Percentiles rank a stretch among this genome's conserved stretches.
Conservation (phyloP, 2,113 vertebrate species). For the Electrona antarctica region DNA sequence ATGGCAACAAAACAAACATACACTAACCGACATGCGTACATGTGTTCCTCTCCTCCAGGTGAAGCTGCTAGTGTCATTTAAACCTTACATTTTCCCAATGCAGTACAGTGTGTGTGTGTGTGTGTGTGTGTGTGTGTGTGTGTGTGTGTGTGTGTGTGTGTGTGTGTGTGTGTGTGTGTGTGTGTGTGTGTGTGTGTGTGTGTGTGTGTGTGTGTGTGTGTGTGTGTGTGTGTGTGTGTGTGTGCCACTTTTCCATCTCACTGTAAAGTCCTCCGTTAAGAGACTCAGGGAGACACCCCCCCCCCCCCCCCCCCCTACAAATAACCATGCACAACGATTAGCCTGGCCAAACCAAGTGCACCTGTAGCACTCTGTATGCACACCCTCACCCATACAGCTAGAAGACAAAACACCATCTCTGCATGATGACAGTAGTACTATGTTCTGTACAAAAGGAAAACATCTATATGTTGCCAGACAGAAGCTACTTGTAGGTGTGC, state of each 20-base stretch:
- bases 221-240: constrained; percentile 20
- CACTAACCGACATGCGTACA: constrained; percentile 2
- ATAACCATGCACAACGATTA: background rate
- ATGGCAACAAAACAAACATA: background rate
- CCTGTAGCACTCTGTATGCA: constrained; percentile 48
- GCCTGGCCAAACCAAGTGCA: constrained; percentile 22
- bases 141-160: constrained; percentile 13
- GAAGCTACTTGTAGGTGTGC: no score
- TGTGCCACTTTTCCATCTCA: constrained; percentile 16
- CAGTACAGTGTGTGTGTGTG: background rate
- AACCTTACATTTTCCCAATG: no score
- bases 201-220: constrained; percentile 12
- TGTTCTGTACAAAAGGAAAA: constrained; percentile 33
- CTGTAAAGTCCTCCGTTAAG: constrained; percentile 29
- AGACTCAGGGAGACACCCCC: constrained; percentile 67
- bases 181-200: constrained; percentile 15
- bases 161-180: background rate
- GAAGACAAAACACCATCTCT: constrained; percentile 51
- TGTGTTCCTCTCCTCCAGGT: background rate
- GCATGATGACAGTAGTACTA: constrained; percentile 34
- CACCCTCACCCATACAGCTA: constrained; percentile 49
- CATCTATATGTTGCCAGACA: constrained; percentile 7
- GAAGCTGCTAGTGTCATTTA: background rate
- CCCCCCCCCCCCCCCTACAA: background rate
- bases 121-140: constrained; percentile 18